Conservation (phyloP, 2,888 invertebrate genomes). For the Nomada lathburiana region DNA sequence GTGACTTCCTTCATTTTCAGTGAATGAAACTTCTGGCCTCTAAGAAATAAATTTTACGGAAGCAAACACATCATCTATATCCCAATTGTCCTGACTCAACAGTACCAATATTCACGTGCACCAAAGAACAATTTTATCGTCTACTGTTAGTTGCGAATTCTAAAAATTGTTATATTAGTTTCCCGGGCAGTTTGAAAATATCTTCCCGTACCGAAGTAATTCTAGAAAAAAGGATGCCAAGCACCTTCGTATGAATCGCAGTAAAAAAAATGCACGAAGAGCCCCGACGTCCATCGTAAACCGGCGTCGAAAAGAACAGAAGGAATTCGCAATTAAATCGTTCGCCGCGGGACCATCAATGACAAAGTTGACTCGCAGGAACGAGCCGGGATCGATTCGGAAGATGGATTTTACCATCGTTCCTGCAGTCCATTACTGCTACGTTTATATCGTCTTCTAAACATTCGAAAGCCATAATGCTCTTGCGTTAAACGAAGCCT, state of each 20-base stretch:
- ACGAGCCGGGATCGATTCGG: slow-evolving; percentile 41
- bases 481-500: slow-evolving; percentile 72
- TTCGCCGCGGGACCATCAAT: slow-evolving; percentile 40
- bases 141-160: too few relatives aligned
- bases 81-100: too few relatives aligned
- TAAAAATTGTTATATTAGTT: too few relatives aligned
- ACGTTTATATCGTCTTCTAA: slow-evolving; percentile 83
- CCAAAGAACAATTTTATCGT: too few relatives aligned
- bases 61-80: too few relatives aligned
- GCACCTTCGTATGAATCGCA: background rate
- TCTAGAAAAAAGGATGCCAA: too few relatives aligned
- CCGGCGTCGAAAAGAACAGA: background rate
- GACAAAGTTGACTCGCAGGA: slow-evolving; percentile 57
- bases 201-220: too few relatives aligned
- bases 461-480: slow-evolving; percentile 81
- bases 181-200: background rate
- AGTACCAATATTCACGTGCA: too few relatives aligned
- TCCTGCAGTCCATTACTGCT: slow-evolving; percentile 84
- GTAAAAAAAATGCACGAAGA: background rate
- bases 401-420: slow-evolving; percentile 79
- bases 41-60: background rate
- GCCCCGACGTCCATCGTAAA: background rate
- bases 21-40: background rate
- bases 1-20: background rate
- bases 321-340: slow-evolving; percentile 18